Base-by-base conservation (phyloP, 2,113 vertebrate species). In the Notothenia coriiceps region DNA sequence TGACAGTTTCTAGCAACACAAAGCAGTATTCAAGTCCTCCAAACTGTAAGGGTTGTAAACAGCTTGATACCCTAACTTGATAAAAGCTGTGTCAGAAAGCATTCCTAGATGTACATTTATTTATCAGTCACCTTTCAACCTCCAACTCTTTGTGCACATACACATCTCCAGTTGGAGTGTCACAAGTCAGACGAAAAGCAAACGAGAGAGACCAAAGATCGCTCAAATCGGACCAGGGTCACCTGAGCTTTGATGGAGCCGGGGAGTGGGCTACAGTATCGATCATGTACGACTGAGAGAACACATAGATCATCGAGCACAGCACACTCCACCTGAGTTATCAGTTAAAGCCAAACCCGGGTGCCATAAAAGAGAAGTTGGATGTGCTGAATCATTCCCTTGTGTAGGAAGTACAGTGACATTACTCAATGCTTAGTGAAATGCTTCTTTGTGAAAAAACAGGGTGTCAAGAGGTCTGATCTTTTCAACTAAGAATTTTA, bases 281-380 rank as follows among this genome's bases (percentile, higher is more conserved):
- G 5, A 40, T 40, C 35, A 40, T 40, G 35, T 40, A 40, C 5
- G 35, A 65, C 33, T 55, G 1, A 47, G 35, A 63, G 44, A 70
- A 13, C 40, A 40, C 50, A 47, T 2, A 20, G 40, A 70, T 57
- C 6, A 49, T n/a, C 25, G 62, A 51, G 68, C 65, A 66, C 2
- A 40, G 70, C 44, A 52, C 47, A n/a, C 49, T 72, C 46, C 29
- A 20, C 14, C 46, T 54, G 64, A 70, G 84, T 88, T 89, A 92
- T 91, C 87, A 78, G 77, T 86, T 89, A 77, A 88, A 84, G 75
- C 70, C 72, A 85, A 90, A 91, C 85, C 52, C 82, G 50, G 49
- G 54, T 50, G 86, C 65, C 18, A 88, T 87, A 80, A 91, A 91
- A 86, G 84, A 93, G 92, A 29, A 29, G 52, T 6, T 64, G 55